Percentiles rank a stretch among this genome's conserved stretches.
These are phyloP conservation scores for Rhinoraja longicauda DNA, from an alignment of 2,797 vertebrate species.

Conservation along the genomic window DNA sequence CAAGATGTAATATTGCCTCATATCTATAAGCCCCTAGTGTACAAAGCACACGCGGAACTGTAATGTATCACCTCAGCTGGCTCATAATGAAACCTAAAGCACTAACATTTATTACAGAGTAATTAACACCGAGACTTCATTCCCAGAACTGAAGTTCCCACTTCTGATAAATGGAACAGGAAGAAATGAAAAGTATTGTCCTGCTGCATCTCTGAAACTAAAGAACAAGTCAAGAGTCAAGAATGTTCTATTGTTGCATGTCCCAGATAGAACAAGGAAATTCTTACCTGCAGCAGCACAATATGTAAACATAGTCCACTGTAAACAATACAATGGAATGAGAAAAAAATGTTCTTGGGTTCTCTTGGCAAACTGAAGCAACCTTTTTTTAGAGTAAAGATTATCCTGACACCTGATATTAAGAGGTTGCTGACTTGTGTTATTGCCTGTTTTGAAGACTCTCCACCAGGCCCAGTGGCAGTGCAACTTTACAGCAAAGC, in stretches of 20 bases:
- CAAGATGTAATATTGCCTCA: neutral
- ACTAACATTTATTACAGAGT: neutral
- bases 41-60: neutral
- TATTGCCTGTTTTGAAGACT: neutral
- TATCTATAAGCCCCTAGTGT: neutral
- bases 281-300: no score
- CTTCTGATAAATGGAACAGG: neutral
- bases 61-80: neutral
- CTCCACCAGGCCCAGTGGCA: neutral
- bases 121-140: neutral
- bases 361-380: neutral
- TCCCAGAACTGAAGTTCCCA: neutral
- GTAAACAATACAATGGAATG: no score
- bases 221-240: neutral
- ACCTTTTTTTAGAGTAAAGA: neutral
- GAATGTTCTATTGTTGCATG: no score
- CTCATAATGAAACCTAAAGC: neutral
- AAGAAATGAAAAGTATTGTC: neutral
- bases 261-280: no score
- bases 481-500: neutral
- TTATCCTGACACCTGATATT: neutral
- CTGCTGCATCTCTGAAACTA: neutral
- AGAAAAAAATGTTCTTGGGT: no score
- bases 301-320: no score
- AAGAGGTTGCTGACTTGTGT: neutral